These are phyloP conservation scores for Rhinolophus sinicus DNA, from an alignment of 2,113 vertebrate species.

Conservation along the genomic window DNA sequence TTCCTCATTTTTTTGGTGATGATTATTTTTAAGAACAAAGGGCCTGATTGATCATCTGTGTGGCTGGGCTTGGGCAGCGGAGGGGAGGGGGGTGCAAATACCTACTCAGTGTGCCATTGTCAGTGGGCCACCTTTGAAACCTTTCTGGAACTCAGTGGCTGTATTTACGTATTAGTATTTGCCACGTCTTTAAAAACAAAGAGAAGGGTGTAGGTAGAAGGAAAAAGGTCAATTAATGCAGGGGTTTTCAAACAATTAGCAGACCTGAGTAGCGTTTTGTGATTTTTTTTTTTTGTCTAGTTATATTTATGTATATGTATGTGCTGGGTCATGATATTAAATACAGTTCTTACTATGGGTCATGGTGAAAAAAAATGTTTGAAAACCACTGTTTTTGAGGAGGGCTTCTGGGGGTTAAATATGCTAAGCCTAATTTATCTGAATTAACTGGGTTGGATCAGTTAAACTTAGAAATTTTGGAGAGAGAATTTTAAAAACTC, in stretches of 20 bases:
- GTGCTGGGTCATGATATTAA: background rate
- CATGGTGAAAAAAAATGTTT: background rate
- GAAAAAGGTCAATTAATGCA: background rate
- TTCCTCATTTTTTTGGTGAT: background rate
- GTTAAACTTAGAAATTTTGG: background rate
- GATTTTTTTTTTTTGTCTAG: background rate
- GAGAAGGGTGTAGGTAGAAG: background rate
- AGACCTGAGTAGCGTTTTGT: background rate
- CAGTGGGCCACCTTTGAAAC: background rate
- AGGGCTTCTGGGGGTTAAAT: background rate
- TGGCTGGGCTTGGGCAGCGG: background rate
- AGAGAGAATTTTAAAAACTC: background rate
- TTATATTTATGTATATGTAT: background rate
- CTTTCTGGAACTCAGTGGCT: background rate
- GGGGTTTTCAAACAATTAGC: background rate
- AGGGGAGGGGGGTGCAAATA: background rate
- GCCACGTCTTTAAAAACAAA: background rate
- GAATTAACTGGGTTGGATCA: background rate
- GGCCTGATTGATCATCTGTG: background rate
- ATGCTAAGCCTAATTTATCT: background rate
- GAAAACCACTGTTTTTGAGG: background rate
- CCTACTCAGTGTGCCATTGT: background rate
- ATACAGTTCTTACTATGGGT: background rate
- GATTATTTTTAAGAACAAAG: constrained; percentile 25
- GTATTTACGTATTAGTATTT: background rate